phyloP scores from a whole-genome alignment of 2,113 vertebrate species.

The Corythaixoides concolor region DNA sequence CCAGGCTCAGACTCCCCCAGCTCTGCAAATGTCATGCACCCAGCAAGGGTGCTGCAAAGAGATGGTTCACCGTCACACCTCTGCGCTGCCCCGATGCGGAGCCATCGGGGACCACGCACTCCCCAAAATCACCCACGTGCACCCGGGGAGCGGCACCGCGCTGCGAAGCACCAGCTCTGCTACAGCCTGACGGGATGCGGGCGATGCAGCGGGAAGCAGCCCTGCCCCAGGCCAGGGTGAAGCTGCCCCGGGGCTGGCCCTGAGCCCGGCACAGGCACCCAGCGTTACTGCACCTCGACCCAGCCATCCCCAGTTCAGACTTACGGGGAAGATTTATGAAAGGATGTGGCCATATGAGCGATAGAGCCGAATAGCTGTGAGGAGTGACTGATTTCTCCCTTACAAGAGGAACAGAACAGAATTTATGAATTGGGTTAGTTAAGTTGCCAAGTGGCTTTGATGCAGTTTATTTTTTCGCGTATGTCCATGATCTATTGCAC shows the following conservation, averaged over 20 bases:
- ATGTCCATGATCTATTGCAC: conserved; percentile 27
- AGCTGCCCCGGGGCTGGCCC: not conserved
- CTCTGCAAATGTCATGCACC: not conserved
- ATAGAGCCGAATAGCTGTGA: conserved; percentile 9
- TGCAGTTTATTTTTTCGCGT: conserved; percentile 23
- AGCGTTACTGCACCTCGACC: not conserved
- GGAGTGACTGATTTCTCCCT: conserved; percentile 33
- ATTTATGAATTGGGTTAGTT: conserved; percentile 24
- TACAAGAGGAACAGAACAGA: conserved; percentile 35
- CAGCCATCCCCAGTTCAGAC: conserved; percentile 14
- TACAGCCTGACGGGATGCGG: rapidly evolving
- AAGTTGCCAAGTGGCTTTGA: conserved; percentile 58
- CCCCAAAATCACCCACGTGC: not conserved
- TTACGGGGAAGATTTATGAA: conserved; percentile 20
- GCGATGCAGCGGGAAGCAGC: not conserved
- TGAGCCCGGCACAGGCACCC: not conserved
- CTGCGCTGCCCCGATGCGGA: rapidly evolving
- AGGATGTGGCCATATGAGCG: conserved; percentile 11
- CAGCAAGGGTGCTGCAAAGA: not conserved
- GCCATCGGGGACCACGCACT: rapidly evolving
- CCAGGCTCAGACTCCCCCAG: not conserved
- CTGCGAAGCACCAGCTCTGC: not conserved
- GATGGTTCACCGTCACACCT: rapidly evolving
- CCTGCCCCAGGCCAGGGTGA: not conserved
- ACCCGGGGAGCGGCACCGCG: rapidly evolving